Conservation (phyloP, 2,113 vertebrate genomes). For the Ictalurus furcatus region DNA sequence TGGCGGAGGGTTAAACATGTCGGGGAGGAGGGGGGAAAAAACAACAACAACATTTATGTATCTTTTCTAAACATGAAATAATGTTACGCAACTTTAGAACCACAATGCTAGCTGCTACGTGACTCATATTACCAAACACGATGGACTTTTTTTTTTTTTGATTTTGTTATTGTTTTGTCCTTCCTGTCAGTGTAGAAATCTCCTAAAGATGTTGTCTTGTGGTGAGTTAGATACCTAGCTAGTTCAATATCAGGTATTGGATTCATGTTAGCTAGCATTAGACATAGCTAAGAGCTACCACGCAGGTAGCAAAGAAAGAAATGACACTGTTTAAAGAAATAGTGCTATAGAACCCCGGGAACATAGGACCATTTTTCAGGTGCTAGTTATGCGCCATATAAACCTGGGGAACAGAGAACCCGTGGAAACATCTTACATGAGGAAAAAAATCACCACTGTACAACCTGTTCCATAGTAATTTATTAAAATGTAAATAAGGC, state of each 20-base stretch:
- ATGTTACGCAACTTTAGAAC: not conserved
- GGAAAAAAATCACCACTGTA: not conserved
- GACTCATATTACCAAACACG: not conserved
- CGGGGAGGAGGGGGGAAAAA: not conserved
- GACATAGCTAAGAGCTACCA: not conserved
- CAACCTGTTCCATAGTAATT: not conserved
- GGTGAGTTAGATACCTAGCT: not conserved
- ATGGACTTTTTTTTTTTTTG: not conserved
- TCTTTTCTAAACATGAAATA: not conserved
- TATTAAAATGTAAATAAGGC: not conserved
- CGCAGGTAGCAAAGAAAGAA: not conserved
- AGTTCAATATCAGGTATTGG: too few relatives aligned
- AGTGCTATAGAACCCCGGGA: not conserved
- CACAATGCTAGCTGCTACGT: not conserved
- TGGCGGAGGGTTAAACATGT: not conserved
- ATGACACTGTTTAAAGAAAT: not conserved
- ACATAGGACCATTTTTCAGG: too few relatives aligned
- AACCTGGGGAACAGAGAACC: too few relatives aligned
- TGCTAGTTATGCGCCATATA: too few relatives aligned
- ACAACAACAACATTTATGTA: too few relatives aligned
- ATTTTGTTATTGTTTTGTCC: not conserved
- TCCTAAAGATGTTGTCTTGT: not conserved
- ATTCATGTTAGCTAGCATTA: not conserved
- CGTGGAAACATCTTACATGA: not conserved
- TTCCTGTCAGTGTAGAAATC: not conserved